Evolutionary conservation across 2,113 vertebrate genomes (phyloP), one percentile per base, ranked within the genome.

Genomic region (Oryzias javanicus): DNA sequence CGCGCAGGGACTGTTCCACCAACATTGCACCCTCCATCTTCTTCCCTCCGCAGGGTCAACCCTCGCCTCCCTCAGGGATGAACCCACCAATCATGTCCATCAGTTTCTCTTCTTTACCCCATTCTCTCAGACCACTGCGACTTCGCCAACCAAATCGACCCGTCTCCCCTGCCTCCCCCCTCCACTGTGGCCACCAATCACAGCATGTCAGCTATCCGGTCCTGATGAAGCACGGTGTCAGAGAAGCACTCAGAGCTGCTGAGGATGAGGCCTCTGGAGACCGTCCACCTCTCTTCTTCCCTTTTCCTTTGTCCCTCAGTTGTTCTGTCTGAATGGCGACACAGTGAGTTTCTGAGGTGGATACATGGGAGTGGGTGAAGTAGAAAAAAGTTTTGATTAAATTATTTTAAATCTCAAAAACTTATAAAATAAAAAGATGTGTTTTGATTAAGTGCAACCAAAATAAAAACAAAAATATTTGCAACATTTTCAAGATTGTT

Each of bases 171-270:
- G 17, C 46, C 46, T 27, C 76, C 74, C 62, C 69, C 64, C 59
- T 24, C 53, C 53, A 49, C 64, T 70, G 62, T 74, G 79, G 83
- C 82, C 81, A 88, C 89, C 90, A 89, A 91, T 91, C 89, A 88
- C 88, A 78, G 70, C 74, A 69, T 90, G 89, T 90, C 89, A 87
- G 81, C 67, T 70, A 70, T 60, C 67, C 66, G 47, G 82, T 86
- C 83, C 83, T 89, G 89, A 92, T 87, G 85, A 85, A 88, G 87
- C 72, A 80, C 14, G 47, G 78, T 87, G 89, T 91, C 89, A 89
- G 74, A 79, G 74, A 74, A 76, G 78, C 79, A 78, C 83, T 86
- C 81, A 87, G 81, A 86, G 76, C 74, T 82, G 74, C 76, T 16
- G 66, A 85, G 70, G 66, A 63, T 76, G 66, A 83, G 72, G 70